Evolutionary conservation across 2,797 vertebrate genomes (phyloP), one percentile per base, ranked within the genome.

Genomic region (Chiroxiphia lanceolata): DNA sequence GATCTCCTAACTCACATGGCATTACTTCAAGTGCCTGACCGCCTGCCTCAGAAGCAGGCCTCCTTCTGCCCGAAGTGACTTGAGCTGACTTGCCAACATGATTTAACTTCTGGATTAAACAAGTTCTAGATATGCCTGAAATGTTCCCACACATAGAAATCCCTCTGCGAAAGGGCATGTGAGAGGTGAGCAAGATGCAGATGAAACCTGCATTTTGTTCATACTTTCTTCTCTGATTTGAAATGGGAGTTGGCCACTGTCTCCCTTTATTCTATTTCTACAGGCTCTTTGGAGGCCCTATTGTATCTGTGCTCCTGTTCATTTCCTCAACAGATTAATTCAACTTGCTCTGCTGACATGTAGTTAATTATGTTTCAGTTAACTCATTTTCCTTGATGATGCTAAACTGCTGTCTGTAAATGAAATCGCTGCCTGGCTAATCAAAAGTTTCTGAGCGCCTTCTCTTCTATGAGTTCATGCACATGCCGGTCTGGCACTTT

Each of bases 41-140:
- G 82, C 50, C 69, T 72, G 95, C 87, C 63, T 77, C 85, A 68
- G 71, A 90, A 95, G 90, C 83, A 14, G 65, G 36, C 45, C 71
- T 72, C 48, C 19, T 61, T 88, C 90, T 83, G 72, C 85, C 76
- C 91, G 71, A 77, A 85, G 38, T 54, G 88, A 90, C 86, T 85
- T 85, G 69, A 95, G 87, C 86, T 89, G 36, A 86, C 74, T 94
- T 91, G 94, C 93, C 77, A 93, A 57, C 42, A 26, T 0, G 7
- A 85, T 84, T 96, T 97, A 85, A 80, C 76, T 96, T 96, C 85
- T 44, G 83, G 75, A 94, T 95, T 95, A 94, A 96, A 56, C 57
- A 65, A 79, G 89, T 92, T 93, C 83, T 94, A 80, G 78, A 83
- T 87, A 54, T 80, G 75, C 61, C 91, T 72, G 90, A 92, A 94